phyloP scores from a whole-genome alignment of 2,888 invertebrate species.

The Venusia cambrica region DNA sequence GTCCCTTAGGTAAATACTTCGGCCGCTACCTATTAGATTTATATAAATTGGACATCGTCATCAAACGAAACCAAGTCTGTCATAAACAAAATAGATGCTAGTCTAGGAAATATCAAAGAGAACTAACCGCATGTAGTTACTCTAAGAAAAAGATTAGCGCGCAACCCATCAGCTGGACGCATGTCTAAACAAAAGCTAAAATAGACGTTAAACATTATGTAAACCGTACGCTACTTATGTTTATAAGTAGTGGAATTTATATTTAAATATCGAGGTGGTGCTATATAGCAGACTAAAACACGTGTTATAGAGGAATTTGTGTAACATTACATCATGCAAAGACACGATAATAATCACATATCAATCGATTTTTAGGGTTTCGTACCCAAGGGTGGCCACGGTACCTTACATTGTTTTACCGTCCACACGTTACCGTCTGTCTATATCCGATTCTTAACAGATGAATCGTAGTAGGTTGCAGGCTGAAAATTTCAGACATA shows the following conservation, averaged over 20 bases:
- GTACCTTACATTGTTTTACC: too few relatives aligned
- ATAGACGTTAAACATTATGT: slow-evolving; percentile 48
- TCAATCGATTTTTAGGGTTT: background rate
- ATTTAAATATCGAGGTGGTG: slow-evolving; percentile 8
- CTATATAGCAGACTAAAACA: slow-evolving; percentile 7
- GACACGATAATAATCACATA: background rate
- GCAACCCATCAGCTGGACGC: slow-evolving; percentile 40
- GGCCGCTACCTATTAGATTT: too few relatives aligned
- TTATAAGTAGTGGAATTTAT: slow-evolving; percentile 9
- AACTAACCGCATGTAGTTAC: slow-evolving; percentile 21
- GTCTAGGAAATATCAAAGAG: slow-evolving; percentile 12
- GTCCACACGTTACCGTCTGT: too few relatives aligned
- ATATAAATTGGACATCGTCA: too few relatives aligned
- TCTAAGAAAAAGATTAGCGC: slow-evolving; percentile 29
- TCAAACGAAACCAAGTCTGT: too few relatives aligned
- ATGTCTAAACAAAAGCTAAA: slow-evolving; percentile 61
- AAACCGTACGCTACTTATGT: slow-evolving; percentile 9
- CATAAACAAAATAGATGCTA: too few relatives aligned
- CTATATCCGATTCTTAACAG: too few relatives aligned
- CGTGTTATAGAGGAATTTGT: too few relatives aligned
- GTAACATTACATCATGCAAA: background rate
- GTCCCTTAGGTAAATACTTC: too few relatives aligned
- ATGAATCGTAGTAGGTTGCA: too few relatives aligned
- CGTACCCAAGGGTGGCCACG: too few relatives aligned
- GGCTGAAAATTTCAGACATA: too few relatives aligned